Evolutionary conservation across 64 coral and sea anemone genomes (phyloP).

Genomic region (Actinia equina): DNA sequence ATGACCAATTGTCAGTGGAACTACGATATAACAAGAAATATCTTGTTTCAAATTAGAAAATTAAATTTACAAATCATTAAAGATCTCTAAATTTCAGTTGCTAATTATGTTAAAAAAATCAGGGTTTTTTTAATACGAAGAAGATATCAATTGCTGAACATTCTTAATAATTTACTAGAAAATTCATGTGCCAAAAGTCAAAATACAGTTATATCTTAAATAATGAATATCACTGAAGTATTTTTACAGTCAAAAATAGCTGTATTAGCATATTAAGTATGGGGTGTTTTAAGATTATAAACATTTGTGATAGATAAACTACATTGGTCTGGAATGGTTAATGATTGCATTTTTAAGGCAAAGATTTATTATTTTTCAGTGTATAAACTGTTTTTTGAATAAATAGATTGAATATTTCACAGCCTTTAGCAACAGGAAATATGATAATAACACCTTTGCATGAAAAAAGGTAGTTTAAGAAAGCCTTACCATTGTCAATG

Average conservation of each 20-base stretch:
- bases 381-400: background rate
- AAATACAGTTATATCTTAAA: slow-evolving; percentile 8
- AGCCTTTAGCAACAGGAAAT: background rate
- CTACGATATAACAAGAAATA: background rate
- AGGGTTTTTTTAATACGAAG: background rate
- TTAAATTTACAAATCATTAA: too few species aligned
- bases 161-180: background rate
- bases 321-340: background rate
- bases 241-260: background rate
- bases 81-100: too few species aligned
- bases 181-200: background rate
- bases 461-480: background rate
- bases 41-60: background rate
- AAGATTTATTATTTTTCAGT: background rate
- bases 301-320: background rate
- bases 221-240: background rate
- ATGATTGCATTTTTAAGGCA: background rate
- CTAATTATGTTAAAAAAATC: background rate
- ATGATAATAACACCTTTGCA: background rate
- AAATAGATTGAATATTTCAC: background rate
- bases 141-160: background rate
- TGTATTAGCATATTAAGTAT: background rate
- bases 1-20: too few species aligned
- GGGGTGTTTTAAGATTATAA: too few species aligned
- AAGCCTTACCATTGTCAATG: slow-evolving; percentile 8